Conservation (phyloP, 2,797 vertebrate genomes). For the Eptatretus atami region DNA sequence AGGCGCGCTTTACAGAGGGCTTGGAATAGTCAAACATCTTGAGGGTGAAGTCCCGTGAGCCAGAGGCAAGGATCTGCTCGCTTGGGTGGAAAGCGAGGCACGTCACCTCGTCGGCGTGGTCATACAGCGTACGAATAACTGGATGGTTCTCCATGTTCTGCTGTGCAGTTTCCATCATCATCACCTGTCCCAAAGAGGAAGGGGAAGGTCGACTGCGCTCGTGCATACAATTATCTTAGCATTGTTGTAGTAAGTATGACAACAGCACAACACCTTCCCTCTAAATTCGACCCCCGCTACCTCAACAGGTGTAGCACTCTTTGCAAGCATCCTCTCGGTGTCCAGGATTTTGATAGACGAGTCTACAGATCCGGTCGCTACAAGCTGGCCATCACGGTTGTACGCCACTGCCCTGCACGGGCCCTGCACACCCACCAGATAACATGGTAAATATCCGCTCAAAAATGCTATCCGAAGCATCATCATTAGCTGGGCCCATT, state of each 20-base stretch:
- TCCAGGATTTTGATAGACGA: slow-evolving; percentile 95
- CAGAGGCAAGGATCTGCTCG: slow-evolving; percentile 79
- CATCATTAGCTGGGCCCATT: too few relatives aligned
- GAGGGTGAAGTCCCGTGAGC: slow-evolving; percentile 76
- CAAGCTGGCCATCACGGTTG: slow-evolving; percentile 71
- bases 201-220: too few relatives aligned
- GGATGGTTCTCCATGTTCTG: slow-evolving; percentile 99
- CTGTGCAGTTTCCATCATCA: slow-evolving; percentile 97
- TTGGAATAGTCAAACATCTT: slow-evolving; percentile 97
- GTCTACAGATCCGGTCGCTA: slow-evolving; percentile 76
- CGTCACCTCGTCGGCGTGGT: slow-evolving; percentile 86
- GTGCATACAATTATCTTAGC: too few relatives aligned
- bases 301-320: slow-evolving; percentile 91
- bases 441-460: too few relatives aligned
- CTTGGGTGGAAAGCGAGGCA: slow-evolving; percentile 79
- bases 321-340: slow-evolving; percentile 87
- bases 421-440: slow-evolving; percentile 13
- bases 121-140: slow-evolving; percentile 72
- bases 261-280: too few relatives aligned
- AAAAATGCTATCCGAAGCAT: too few relatives aligned
- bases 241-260: too few relatives aligned
- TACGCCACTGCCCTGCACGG: slow-evolving; percentile 73
- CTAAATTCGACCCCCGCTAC: slow-evolving; percentile 15
- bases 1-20: slow-evolving; percentile 85
- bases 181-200: slow-evolving; percentile 23